Base-by-base conservation (phyloP, 2,113 vertebrate genomes). In the Regulus satrapa region DNA sequence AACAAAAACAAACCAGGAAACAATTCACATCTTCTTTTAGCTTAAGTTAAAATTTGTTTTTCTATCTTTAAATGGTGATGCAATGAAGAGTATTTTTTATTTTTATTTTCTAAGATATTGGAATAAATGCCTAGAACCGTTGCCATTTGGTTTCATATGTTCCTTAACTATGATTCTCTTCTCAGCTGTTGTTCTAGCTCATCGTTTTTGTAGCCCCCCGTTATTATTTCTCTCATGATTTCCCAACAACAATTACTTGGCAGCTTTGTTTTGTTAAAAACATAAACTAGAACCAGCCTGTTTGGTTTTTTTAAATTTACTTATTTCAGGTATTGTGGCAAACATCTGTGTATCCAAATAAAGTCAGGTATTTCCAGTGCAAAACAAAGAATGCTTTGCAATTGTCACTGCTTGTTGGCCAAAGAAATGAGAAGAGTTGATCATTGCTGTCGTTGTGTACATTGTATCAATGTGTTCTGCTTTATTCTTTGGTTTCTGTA, bases 91-190 rank as follows among this genome's bases (percentile, higher is more conserved):
- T 81, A 61, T 71, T 78, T 91, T 85, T 94, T 76, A 19, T 85
- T 95, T 92, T 89, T 80, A 10, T 94, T 97, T 94, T 85, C 46
- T 52, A 86, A 85, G 94, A 82, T 77, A 14, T 9, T 85, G 92
- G 88, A 96, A 96, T 94, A 83, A 96, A 96, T 89, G 45, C 74
- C 62, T 95, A 62, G 69, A 96, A 88, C 68, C 19, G 74, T 91
- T 88, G 77, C 85, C 79, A 56, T 85, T 68, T 36, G 31, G 58
- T 86, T 85, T 92, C 73, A 88, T 66, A 92, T 76, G 71, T 90
- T 96, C 88, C 88, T 91, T 94, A 95, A 82, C 78, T 61, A 46
- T 5, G 10, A 17, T 34, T 79, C 54, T 48, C 40, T 94, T 64
- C 82, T 56, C 21, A 46, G 34, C 36, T 31, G 32, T 56, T 15